Evolutionary conservation across 2,113 vertebrate genomes (phyloP), one percentile per base, ranked within the genome.

Genomic region (Hypanus sabinus): DNA sequence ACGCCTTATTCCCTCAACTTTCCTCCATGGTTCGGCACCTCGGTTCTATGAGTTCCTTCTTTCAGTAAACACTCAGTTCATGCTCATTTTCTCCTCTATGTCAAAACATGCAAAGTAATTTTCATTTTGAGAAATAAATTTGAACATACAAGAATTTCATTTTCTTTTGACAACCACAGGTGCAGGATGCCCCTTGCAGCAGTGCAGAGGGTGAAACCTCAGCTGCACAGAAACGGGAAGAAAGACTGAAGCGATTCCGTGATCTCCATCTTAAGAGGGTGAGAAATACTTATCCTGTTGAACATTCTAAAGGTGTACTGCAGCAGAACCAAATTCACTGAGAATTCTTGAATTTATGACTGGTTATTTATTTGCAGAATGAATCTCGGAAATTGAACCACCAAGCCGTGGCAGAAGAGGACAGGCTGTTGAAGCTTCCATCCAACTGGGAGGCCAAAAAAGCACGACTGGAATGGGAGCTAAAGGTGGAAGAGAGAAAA

Each of bases 401-500:
- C 94, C 98, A 98, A 27, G 98, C 99, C 94, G 98, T 99, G 93
- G 97, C 98, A 94, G 98, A 99, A 95, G 99, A 99, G 96, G 98
- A 99, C 94, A 99, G 98, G 94, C 97, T 98, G 22, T 96, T 98
- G 20, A 99, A 99, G 27, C 94, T 99, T 6, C 99, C 98, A 0
- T 38, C 98, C 0, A 99, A 99, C 95, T 99, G 98, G 98, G 99
- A 99, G 95, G 98, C 99, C 0, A 98, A 98, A 94, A 99, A 98
- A 94, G 97, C 98, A 6, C 96, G 98, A 22, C 96, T 99, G 94
- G 98, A 99, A 94, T 99, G 99, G 97, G 97, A 99, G 91, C 96
- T 99, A 0, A 95, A 97, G 70, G 98, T 97, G 94, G 97, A 98
- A 94, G 96, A 98, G 36, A 98, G 97, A 97, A 99, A 98, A 95